A percentile compares a stretch with the other conserved stretches of the same genome.
Conservation (phyloP, 2,113 vertebrate genomes). For the Cairina moschata region DNA sequence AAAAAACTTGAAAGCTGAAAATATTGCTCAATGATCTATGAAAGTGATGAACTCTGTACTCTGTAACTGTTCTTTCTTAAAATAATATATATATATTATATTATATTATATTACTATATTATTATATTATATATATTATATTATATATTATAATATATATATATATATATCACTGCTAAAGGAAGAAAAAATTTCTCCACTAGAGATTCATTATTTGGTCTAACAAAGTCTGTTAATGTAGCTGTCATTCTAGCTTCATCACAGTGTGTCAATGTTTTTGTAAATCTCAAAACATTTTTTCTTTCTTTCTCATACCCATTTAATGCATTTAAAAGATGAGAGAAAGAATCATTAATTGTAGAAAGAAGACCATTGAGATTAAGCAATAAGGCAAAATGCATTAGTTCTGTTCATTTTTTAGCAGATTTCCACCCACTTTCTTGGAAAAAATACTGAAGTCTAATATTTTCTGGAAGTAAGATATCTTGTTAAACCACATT, state of each 20-base stretch:
- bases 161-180: neutral
- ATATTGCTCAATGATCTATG: too few species aligned
- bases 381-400: neutral
- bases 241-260: neutral
- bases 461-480: neutral
- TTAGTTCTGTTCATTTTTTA: neutral
- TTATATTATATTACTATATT: too few species aligned
- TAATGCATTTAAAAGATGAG: neutral
- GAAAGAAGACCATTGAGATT: neutral
- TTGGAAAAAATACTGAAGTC: neutral
- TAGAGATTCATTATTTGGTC: neutral
- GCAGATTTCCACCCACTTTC: neutral
- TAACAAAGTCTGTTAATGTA: neutral
- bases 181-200: neutral
- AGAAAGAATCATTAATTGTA: neutral
- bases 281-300: neutral
- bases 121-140: too few species aligned
- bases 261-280: neutral
- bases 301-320: neutral
- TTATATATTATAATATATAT: too few species aligned
- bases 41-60: neutral
- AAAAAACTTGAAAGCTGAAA: too few species aligned
- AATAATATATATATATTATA: too few species aligned
- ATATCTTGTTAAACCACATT: neutral
- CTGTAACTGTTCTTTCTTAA: fast-evolving